These are phyloP conservation scores for Takifugu rubripes DNA, from an alignment of 2,797 vertebrate genomes.

Conservation along the genomic window DNA sequence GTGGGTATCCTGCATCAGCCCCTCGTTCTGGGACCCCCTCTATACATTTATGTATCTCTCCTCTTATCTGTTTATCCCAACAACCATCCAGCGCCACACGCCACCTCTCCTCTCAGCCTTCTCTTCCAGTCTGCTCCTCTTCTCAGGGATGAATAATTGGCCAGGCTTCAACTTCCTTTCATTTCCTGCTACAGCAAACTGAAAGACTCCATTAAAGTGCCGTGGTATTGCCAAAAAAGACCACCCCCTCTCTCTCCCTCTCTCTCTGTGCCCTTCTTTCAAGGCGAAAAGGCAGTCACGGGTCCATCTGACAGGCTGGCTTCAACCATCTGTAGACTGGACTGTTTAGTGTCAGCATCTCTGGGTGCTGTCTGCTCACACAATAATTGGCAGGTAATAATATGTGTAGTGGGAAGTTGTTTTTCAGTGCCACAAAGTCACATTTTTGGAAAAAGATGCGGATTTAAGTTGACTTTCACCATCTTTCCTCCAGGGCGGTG, in stretches of 20 bases:
- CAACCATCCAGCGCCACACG: slow-evolving; percentile 50
- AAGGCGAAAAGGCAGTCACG: slow-evolving; percentile 40
- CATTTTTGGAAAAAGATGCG: too few species aligned
- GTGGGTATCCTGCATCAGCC: slow-evolving; percentile 53
- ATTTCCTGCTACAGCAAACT: slow-evolving; percentile 71
- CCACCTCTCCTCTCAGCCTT: slow-evolving; percentile 49
- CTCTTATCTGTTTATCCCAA: slow-evolving; percentile 1
- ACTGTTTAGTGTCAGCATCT: slow-evolving; percentile 25
- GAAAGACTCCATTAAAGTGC: slow-evolving; percentile 71
- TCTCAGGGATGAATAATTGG: slow-evolving; percentile 69
- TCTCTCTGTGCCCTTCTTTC: slow-evolving; percentile 38
- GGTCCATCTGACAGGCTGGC: slow-evolving; percentile 53
- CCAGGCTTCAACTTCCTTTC: slow-evolving; percentile 68
- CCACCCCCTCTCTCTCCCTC: slow-evolving; percentile 4
- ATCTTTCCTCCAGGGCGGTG: too few species aligned
- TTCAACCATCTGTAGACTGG: slow-evolving; percentile 38
- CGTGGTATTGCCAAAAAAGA: slow-evolving; percentile 55
- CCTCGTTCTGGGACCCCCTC: slow-evolving; percentile 46
- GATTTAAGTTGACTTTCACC: too few species aligned
- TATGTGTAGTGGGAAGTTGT: too few species aligned
- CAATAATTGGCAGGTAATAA: slow-evolving; percentile 4
- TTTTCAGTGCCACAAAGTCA: too few species aligned
- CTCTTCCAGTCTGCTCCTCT: slow-evolving; percentile 51
- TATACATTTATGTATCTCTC: slow-evolving; percentile 15
- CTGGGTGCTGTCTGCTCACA: slow-evolving; percentile 23